Evolutionary conservation across 2,113 vertebrate genomes (phyloP).

Genomic region (Brachypteracias leptosomus): DNA sequence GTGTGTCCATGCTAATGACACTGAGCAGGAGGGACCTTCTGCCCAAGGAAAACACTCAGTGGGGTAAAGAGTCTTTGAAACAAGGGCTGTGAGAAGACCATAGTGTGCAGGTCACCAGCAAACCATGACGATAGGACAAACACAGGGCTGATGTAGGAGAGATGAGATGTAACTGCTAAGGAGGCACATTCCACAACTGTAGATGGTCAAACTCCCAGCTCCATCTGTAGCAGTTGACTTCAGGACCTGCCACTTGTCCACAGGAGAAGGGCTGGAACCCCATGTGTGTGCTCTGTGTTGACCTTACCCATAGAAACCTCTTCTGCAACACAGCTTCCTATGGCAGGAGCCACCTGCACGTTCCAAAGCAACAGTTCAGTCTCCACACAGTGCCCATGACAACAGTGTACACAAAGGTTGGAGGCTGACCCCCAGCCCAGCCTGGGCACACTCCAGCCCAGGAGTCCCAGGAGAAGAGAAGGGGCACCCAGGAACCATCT

Average conservation of each 20-base stretch:
- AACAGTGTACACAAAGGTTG: conserved; percentile 47
- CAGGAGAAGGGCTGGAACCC: not conserved
- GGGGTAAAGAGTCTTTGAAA: not conserved
- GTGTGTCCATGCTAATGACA: not conserved
- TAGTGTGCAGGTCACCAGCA: not conserved
- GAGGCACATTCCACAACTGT: too few relatives aligned
- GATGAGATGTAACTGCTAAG: too few relatives aligned
- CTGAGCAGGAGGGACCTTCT: not conserved
- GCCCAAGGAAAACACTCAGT: not conserved
- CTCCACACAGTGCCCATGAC: conserved; percentile 33
- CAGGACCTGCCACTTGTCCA: not conserved
- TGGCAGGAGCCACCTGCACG: not conserved
- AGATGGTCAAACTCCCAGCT: too few relatives aligned
- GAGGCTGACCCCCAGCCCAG: not conserved
- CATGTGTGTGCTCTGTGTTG: fast-evolving
- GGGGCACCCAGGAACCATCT: not conserved
- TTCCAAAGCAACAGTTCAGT: not conserved
- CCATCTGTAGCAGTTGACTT: too few relatives aligned
- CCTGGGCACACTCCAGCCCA: not conserved
- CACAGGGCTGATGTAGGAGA: too few relatives aligned
- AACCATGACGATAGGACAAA: not conserved
- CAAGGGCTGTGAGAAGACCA: not conserved
- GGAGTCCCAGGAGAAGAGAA: not conserved
- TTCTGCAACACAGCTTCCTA: not conserved
- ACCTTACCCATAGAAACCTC: conserved; percentile 43